Evolutionary conservation across 2,888 invertebrate genomes (phyloP).

Genomic region (Liopterus haemorrhoidalis): DNA sequence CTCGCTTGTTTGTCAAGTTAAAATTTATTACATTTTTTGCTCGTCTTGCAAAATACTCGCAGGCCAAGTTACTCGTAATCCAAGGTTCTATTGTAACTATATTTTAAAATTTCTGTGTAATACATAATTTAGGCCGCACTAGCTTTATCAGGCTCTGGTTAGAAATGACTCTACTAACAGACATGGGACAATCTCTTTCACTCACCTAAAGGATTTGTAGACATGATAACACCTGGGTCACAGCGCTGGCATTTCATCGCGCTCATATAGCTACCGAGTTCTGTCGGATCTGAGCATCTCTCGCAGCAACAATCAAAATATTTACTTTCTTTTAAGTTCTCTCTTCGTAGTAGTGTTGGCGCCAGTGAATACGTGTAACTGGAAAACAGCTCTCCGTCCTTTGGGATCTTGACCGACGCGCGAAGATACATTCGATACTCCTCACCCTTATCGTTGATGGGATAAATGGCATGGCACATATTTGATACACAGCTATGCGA

Average conservation of each 20-base stretch:
- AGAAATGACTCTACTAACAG: too few species aligned
- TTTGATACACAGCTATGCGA: slow-evolving; percentile 81
- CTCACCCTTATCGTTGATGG: slow-evolving; percentile 41
- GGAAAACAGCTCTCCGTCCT: slow-evolving; percentile 60
- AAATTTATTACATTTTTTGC: too few species aligned
- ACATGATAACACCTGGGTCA: slow-evolving; percentile 61
- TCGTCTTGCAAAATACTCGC: too few species aligned
- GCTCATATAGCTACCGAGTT: slow-evolving; percentile 72
- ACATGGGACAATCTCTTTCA: too few species aligned
- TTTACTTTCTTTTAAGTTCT: slow-evolving; percentile 66
- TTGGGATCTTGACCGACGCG: slow-evolving; percentile 59
- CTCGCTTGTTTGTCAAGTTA: too few species aligned
- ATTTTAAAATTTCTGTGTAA: too few species aligned
- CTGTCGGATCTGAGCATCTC: slow-evolving; percentile 73
- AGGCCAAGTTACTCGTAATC: too few species aligned
- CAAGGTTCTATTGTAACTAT: too few species aligned
- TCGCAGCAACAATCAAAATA: slow-evolving; percentile 71
- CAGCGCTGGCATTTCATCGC: slow-evolving; percentile 74
- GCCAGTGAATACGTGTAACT: slow-evolving; percentile 72
- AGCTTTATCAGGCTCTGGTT: too few species aligned
- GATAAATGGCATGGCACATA: slow-evolving; percentile 65
- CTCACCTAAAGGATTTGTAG: slow-evolving; percentile 62
- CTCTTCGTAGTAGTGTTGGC: slow-evolving; percentile 65
- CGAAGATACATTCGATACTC: slow-evolving; percentile 61
- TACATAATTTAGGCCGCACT: too few species aligned